These are phyloP conservation scores for Oryzias celebensis DNA, from an alignment of 2,113 vertebrate genomes.

Conservation along the genomic window DNA sequence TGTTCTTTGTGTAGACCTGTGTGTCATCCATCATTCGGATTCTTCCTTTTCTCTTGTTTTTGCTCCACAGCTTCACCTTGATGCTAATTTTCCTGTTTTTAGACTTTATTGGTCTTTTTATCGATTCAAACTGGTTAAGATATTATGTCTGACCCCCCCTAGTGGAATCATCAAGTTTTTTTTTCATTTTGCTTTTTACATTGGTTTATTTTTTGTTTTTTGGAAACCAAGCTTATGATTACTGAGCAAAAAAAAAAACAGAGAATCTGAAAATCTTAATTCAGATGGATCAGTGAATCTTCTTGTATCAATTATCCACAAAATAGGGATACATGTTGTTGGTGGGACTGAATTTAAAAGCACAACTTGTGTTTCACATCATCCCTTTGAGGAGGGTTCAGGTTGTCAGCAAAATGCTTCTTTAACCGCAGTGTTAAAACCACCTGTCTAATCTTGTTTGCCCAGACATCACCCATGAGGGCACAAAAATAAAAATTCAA, in stretches of 20 bases:
- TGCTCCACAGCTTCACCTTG: constrained; percentile 11
- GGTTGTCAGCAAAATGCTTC: too few species aligned
- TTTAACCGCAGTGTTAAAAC: background rate
- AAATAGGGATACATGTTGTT: constrained; percentile 12
- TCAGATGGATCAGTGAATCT: constrained; percentile 10
- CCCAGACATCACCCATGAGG: background rate
- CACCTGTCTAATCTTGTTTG: background rate
- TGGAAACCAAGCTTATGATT: too few species aligned
- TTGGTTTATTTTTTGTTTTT: constrained; percentile 9
- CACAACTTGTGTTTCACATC: too few species aligned
- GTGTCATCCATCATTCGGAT: constrained; percentile 63
- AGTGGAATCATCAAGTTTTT: constrained; percentile 44
- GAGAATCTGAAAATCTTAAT: constrained; percentile 14
- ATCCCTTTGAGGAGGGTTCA: too few species aligned
- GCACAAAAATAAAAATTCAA: background rate
- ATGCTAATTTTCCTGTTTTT: constrained; percentile 17
- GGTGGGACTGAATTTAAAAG: background rate
- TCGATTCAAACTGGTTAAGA: constrained; percentile 62
- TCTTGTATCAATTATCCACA: constrained; percentile 7
- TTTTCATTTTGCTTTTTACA: constrained; percentile 24
- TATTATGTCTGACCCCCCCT: constrained; percentile 54
- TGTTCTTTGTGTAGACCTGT: constrained; percentile 58
- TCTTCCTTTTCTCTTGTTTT: constrained; percentile 6
- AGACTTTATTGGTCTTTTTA: constrained; percentile 41
- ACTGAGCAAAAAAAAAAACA: too few species aligned